Conservation (phyloP, 2,888 invertebrate species). For the Watsonalla binaria region DNA sequence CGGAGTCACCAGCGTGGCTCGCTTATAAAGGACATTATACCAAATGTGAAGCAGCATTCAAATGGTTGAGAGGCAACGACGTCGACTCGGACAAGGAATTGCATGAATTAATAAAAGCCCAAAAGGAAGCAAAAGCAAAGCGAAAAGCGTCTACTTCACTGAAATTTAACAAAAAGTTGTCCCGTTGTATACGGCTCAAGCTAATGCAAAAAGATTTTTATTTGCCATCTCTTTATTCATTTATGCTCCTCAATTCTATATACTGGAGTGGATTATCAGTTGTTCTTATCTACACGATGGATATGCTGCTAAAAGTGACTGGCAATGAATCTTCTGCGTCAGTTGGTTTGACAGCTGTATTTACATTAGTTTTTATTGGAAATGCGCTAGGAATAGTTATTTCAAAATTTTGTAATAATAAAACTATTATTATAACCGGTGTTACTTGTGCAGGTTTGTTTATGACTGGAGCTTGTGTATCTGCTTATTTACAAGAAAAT, state of each 20-base stretch:
- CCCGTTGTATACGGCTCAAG: background rate
- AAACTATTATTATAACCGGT: background rate
- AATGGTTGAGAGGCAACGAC: background rate
- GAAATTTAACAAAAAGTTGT: background rate
- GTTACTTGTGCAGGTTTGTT: background rate
- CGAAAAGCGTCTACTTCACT: background rate
- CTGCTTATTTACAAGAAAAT: background rate
- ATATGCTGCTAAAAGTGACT: slow-evolving; percentile 11
- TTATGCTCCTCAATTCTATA: slow-evolving; percentile 7
- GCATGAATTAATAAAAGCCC: background rate
- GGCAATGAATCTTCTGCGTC: slow-evolving; percentile 13
- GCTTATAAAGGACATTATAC: slow-evolving; percentile 1
- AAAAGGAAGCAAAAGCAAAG: background rate
- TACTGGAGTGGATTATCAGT: slow-evolving; percentile 16
- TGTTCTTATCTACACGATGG: slow-evolving; percentile 13
- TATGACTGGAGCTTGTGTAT: background rate
- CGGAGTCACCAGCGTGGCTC: slow-evolving; percentile 1
- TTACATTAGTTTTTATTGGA: slow-evolving; percentile 8
- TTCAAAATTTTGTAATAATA: background rate
- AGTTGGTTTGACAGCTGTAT: slow-evolving; percentile 7
- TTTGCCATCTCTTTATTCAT: slow-evolving; percentile 10
- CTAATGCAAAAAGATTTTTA: slow-evolving; percentile 12
- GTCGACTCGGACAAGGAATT: background rate
- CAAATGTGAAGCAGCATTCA: background rate
- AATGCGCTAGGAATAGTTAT: slow-evolving; percentile 5